phyloP scores from a whole-genome alignment of 1,140 invertebrate genomes.

The Holcopasites calliopsidis region DNA sequence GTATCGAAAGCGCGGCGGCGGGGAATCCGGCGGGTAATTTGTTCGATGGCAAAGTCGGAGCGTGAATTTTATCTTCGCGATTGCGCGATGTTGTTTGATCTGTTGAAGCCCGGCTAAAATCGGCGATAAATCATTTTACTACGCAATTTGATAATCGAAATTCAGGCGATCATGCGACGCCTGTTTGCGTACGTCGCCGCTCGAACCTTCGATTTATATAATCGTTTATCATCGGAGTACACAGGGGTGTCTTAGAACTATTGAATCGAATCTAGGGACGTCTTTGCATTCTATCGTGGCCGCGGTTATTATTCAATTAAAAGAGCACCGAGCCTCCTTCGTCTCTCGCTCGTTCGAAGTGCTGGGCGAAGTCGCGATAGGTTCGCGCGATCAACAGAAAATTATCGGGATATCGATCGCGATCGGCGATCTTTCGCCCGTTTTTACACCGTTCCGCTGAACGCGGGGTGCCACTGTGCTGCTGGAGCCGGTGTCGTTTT shows the following conservation, averaged over 20 bases:
- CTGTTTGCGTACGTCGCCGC: background rate
- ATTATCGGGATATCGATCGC: constrained; percentile 71
- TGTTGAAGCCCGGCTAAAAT: background rate
- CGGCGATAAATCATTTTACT: constrained; percentile 25
- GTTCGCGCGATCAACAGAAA: constrained; percentile 68
- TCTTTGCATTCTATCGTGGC: too few species aligned
- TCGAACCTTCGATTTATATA: constrained; percentile 8
- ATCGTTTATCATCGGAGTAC: too few species aligned
- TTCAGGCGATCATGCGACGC: constrained; percentile 2
- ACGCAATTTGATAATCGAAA: constrained; percentile 1
- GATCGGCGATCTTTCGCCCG: constrained; percentile 30
- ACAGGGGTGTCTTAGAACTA: too few species aligned
- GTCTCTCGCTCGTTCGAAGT: background rate
- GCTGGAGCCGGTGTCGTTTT: constrained; percentile 39
- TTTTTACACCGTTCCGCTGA: constrained; percentile 17
- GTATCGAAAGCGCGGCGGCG: background rate
- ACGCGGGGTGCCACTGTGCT: background rate
- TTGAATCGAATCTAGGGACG: too few species aligned
- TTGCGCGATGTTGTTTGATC: constrained; percentile 26
- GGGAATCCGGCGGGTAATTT: too few species aligned
- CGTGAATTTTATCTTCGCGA: constrained; percentile 12
- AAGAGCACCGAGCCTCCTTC: constrained; percentile 6
- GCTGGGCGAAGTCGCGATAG: constrained; percentile 48
- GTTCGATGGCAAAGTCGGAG: background rate
- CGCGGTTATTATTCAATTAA: constrained; percentile 56